Base-by-base conservation (phyloP, 2,888 invertebrate species). In the Cryptus viduatorius region DNA sequence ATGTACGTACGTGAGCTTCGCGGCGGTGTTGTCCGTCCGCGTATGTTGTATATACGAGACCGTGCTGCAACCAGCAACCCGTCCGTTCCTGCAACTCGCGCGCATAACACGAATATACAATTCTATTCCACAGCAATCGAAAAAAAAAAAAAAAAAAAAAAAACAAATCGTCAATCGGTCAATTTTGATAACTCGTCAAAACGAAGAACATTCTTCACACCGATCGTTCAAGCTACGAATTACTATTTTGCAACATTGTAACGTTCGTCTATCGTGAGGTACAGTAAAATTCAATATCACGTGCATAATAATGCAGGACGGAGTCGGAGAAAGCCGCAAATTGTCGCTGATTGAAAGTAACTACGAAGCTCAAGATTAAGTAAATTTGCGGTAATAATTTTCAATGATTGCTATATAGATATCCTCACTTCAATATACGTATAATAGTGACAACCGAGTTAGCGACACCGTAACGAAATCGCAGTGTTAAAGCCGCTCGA, bases 1-100 rank as follows among this genome's bases (percentile, higher is more conserved):
- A 87, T 86, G 83, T 83, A 86, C 86, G 85, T 88, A 87, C 87
- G 87, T 87, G 88, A 82, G 84, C 81, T 78, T 84, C 84, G 84
- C 84, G 84, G 84, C 84, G 84, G 84, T 84, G 84, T 79, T 84
- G 84, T 84, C 84, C 84, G 84, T 84, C 84, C 84, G 84, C 84
- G 84, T 84, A 82, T 79, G 84, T 84, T 79, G 84, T 84, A 76
- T 84, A 84, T 79, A 84, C 84, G 84, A 84, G 84, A 82, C 84
- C 84, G 84, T 84, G 84, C 84, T 84, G 84, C 84, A 84, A 75
- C 84, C 84, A 84, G 82, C 84, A 84, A 84, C 84, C 84, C 84
- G 84, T 84, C 71, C 84, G 61, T 84, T 84, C 84, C 84, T 84
- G 84, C 84, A 84, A 84, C 84, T 84, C 84, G 84, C 84, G 84